Evolutionary conservation across 2,113 vertebrate species (phyloP).

Genomic region (Orycteropus afer): DNA sequence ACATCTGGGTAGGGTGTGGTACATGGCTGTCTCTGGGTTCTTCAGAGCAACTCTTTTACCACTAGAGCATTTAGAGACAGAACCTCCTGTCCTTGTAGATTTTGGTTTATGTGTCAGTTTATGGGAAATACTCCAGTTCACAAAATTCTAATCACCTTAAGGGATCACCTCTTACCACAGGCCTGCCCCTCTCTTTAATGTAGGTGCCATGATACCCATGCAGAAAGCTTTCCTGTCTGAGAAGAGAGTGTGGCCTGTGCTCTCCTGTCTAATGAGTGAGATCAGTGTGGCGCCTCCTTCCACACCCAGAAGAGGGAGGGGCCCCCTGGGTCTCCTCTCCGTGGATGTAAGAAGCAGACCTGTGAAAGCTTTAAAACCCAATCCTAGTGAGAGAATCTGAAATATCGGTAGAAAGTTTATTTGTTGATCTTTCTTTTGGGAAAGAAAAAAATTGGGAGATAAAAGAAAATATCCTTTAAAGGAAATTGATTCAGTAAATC

Average conservation of each 20-base stretch:
- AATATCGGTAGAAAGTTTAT: conserved; percentile 17
- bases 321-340: neutral
- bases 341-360: neutral
- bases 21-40: neutral
- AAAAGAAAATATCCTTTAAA: neutral
- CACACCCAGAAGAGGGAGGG: neutral
- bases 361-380: neutral
- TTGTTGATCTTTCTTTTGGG: neutral
- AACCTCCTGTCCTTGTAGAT: neutral
- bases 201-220: neutral
- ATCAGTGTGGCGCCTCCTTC: neutral
- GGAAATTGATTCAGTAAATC: neutral
- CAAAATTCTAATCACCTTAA: neutral
- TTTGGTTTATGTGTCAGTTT: neutral
- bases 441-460: neutral
- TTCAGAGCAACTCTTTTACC: neutral
- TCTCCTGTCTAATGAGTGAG: neutral
- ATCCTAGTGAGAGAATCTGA: neutral
- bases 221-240: neutral
- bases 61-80: neutral
- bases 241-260: neutral
- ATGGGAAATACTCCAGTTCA: neutral
- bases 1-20: neutral
- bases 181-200: neutral
- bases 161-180: neutral